Evolutionary conservation across 2,797 vertebrate species (phyloP).

Genomic region (Phyllotis vaccarum): DNA sequence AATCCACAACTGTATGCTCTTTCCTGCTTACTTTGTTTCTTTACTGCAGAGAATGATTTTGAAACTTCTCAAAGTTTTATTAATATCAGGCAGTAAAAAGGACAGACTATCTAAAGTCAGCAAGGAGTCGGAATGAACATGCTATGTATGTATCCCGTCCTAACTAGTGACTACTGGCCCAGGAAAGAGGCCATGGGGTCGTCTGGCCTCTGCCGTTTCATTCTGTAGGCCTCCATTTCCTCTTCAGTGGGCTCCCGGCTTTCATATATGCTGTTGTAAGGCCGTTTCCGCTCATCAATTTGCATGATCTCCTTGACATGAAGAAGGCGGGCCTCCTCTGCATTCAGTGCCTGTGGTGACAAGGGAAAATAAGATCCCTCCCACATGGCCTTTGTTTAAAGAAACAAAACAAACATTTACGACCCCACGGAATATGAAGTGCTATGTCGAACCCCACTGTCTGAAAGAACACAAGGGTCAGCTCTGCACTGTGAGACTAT

Average conservation of each 20-base stretch:
- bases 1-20: neutral
- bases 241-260: conserved; percentile 97
- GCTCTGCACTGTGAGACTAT: neutral
- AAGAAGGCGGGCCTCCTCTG: conserved; percentile 95
- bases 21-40: conserved; percentile 45
- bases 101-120: neutral
- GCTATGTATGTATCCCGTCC: neutral
- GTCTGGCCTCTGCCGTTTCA: conserved; percentile 95
- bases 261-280: conserved; percentile 94
- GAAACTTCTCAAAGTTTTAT: conserved; percentile 56
- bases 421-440: neutral
- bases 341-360: conserved; percentile 93
- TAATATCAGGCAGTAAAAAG: conserved; percentile 42
- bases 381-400: neutral
- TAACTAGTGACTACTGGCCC: conserved; percentile 88
- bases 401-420: neutral
- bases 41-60: conserved; percentile 36
- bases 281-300: conserved; percentile 97
- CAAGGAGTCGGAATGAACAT: neutral
- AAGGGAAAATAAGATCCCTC: neutral
- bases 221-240: conserved; percentile 98
- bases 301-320: conserved; percentile 94
- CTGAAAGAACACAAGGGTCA: neutral
- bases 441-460: neutral
- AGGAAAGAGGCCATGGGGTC: conserved; percentile 99